phyloP scores from a whole-genome alignment of 2,113 vertebrate genomes.

The Mesoclemmys tuberculata region DNA sequence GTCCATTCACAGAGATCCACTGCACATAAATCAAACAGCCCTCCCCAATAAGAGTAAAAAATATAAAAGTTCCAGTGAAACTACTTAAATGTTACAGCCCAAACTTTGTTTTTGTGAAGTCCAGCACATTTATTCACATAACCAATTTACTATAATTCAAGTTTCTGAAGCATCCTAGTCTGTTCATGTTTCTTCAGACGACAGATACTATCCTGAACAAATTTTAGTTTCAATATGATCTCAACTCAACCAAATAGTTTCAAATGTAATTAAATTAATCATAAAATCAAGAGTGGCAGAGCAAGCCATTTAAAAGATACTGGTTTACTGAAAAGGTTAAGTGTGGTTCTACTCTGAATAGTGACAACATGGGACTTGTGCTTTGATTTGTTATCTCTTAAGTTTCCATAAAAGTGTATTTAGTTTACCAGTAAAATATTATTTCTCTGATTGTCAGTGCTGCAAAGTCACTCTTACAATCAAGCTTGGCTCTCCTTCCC shows the following conservation, averaged over 20 bases:
- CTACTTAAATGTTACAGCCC: not conserved
- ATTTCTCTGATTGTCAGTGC: not conserved
- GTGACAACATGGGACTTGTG: too few species aligned
- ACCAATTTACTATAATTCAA: not conserved
- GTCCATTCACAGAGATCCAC: not conserved
- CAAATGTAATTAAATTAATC: not conserved
- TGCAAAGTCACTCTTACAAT: not conserved
- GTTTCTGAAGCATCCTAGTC: not conserved
- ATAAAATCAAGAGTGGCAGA: not conserved
- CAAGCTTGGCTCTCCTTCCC: not conserved
- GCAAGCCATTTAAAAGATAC: not conserved
- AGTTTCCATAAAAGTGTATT: not conserved
- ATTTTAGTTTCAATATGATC: not conserved
- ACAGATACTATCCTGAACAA: not conserved
- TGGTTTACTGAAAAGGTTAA: not conserved
- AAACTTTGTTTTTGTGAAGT: not conserved
- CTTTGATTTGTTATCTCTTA: not conserved
- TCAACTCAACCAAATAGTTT: fast-evolving
- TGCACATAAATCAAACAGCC: not conserved
- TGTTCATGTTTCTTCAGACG: not conserved
- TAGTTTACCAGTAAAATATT: not conserved
- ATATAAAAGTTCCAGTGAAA: not conserved
- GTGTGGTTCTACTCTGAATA: not conserved
- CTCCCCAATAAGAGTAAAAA: not conserved
- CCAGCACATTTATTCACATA: not conserved